Conservation (phyloP, 2,888 invertebrate species). For the Chrysolina oricalcia region DNA sequence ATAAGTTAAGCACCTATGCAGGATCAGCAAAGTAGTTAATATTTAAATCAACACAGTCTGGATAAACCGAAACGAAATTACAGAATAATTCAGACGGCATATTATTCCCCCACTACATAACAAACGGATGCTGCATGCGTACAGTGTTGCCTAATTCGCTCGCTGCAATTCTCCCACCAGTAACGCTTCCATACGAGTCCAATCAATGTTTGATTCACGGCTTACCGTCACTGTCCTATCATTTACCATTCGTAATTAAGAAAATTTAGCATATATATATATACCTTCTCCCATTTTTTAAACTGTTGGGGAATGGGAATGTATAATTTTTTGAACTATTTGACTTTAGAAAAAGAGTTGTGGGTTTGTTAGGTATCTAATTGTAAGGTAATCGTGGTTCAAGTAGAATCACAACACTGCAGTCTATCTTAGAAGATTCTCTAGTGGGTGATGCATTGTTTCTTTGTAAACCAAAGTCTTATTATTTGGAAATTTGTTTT, state of each 20-base stretch:
- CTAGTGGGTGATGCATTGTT: too few relatives aligned
- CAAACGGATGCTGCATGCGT: constrained; percentile 63
- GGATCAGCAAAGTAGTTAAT: background rate
- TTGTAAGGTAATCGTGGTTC: too few relatives aligned
- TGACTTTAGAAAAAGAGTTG: too few relatives aligned
- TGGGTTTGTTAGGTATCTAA: too few relatives aligned
- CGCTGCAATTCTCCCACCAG: background rate
- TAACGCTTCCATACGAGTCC: background rate
- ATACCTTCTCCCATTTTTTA: too few relatives aligned
- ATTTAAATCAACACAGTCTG: background rate
- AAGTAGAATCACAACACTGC: too few relatives aligned
- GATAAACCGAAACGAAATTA: constrained; percentile 52
- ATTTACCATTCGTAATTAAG: background rate
- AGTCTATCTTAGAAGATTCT: too few relatives aligned
- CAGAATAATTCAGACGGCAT: constrained; percentile 53
- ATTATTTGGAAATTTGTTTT: too few relatives aligned
- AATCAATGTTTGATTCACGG: constrained; percentile 2
- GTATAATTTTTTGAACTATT: too few relatives aligned
- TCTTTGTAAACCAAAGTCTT: too few relatives aligned
- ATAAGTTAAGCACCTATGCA: background rate
- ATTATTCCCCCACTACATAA: constrained; percentile 49
- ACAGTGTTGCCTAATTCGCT: constrained; percentile 13
- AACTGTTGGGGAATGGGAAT: too few relatives aligned
- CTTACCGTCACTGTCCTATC: background rate
- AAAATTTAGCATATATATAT: background rate